phyloP scores from a whole-genome alignment of 2,797 vertebrate genomes.

The Hafferia zeledoni region DNA sequence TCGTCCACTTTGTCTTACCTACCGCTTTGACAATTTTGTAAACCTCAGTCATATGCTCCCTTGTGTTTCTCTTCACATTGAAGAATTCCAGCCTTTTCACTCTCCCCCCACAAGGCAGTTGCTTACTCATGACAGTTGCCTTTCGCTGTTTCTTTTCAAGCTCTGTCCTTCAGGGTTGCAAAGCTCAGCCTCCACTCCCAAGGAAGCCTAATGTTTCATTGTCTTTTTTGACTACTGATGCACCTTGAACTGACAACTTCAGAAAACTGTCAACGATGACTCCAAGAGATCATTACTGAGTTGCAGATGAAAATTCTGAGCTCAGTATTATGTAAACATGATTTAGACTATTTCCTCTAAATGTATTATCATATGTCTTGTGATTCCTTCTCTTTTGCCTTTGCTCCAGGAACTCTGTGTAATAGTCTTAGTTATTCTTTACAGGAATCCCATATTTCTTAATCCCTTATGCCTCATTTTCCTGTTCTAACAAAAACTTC shows the following conservation, averaged over 20 bases:
- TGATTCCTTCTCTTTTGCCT: neutral
- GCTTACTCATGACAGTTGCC: fast-evolving
- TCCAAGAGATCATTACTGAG: neutral
- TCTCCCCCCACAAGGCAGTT: neutral
- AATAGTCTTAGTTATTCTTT: neutral
- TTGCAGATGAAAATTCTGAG: neutral
- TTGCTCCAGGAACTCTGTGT: neutral
- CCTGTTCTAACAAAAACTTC: neutral
- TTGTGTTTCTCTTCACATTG: neutral
- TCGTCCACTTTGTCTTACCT: neutral
- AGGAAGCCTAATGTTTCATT: neutral
- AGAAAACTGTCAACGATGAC: neutral
- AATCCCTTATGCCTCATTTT: neutral
- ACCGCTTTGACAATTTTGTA: neutral
- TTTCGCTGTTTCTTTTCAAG: neutral
- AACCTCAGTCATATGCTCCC: neutral
- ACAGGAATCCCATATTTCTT: neutral
- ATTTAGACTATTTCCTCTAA: neutral
- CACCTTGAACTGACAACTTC: neutral
- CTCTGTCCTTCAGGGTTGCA: neutral
- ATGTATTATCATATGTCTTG: neutral
- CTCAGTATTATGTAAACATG: neutral
- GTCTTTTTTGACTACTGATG: neutral
- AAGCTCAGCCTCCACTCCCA: fast-evolving
- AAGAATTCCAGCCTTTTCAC: neutral